Conservation (phyloP, 2,797 vertebrate genomes). For the Falco concolor region DNA sequence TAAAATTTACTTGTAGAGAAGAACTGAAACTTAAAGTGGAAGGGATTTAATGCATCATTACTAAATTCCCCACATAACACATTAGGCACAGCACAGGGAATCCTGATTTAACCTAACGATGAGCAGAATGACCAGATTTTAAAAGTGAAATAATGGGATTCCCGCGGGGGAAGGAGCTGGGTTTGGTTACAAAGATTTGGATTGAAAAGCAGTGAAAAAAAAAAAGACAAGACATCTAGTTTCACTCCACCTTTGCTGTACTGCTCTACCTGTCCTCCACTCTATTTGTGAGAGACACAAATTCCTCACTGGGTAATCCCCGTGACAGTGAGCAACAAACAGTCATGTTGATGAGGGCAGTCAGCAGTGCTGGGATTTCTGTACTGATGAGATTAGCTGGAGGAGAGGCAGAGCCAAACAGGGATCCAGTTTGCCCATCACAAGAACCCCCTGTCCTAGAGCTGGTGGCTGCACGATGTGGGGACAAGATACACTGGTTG, state of each 20-base stretch:
- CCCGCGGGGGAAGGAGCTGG: neutral
- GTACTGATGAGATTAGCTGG: neutral
- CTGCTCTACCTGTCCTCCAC: neutral
- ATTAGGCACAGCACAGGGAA: constrained; percentile 25
- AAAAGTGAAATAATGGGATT: constrained; percentile 22
- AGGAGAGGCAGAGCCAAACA: neutral
- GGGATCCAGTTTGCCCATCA: neutral
- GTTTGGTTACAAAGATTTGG: neutral
- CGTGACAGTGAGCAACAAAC: neutral
- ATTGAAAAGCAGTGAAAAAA: neutral
- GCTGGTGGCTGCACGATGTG: fast-evolving
- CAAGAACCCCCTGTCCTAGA: neutral
- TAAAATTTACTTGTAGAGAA: constrained; percentile 9
- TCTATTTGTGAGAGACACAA: neutral
- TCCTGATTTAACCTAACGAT: constrained; percentile 46
- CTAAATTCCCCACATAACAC: constrained; percentile 18
- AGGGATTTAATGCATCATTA: constrained; percentile 21
- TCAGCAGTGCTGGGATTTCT: neutral
- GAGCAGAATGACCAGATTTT: constrained; percentile 41
- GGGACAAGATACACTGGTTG: fast-evolving
- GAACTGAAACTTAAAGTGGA: constrained; percentile 48
- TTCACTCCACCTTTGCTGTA: neutral
- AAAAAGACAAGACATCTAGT: neutral
- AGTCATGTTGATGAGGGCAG: neutral
- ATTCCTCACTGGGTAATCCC: neutral